These are phyloP conservation scores for Heliconius himera DNA, from an alignment of 1,140 invertebrate genomes.

Conservation along the genomic window DNA sequence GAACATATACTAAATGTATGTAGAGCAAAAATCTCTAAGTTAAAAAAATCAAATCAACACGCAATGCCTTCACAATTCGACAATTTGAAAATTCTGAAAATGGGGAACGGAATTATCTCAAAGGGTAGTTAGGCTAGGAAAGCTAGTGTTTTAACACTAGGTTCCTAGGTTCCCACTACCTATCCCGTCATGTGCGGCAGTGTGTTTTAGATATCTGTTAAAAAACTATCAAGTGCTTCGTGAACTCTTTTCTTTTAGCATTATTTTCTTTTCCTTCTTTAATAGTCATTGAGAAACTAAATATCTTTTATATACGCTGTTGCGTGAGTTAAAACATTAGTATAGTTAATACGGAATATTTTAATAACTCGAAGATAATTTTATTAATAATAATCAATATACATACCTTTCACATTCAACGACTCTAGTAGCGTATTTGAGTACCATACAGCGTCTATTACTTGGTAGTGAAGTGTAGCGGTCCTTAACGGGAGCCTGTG, in stretches of 20 bases:
- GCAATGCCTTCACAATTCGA: too few relatives aligned
- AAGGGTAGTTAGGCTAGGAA: too few relatives aligned
- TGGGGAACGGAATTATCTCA: too few relatives aligned
- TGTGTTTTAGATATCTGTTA: too few relatives aligned
- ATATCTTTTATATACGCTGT: not conserved
- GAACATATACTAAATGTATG: too few relatives aligned
- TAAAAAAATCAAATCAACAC: too few relatives aligned
- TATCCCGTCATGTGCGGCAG: too few relatives aligned
- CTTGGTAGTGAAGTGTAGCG: conserved; percentile 42
- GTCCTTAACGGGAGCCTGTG: conserved; percentile 56
- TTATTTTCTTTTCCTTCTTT: not conserved
- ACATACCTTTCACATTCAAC: conserved; percentile 14
- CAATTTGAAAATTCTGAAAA: too few relatives aligned
- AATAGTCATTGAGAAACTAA: not conserved
- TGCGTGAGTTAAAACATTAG: conserved; percentile 8
- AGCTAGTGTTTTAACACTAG: too few relatives aligned
- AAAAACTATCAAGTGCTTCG: not conserved
- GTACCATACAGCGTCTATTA: conserved; percentile 29
- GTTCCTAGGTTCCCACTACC: too few relatives aligned
- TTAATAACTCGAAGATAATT: not conserved
- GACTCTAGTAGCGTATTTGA: not conserved
- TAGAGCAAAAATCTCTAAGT: too few relatives aligned
- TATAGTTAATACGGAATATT: not conserved
- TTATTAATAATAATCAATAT: not conserved
- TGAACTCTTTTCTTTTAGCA: not conserved